Percentiles rank a stretch among this genome's conserved stretches.
Evolutionary conservation across 2,797 vertebrate species (phyloP).

Genomic region (Lemur catta): DNA sequence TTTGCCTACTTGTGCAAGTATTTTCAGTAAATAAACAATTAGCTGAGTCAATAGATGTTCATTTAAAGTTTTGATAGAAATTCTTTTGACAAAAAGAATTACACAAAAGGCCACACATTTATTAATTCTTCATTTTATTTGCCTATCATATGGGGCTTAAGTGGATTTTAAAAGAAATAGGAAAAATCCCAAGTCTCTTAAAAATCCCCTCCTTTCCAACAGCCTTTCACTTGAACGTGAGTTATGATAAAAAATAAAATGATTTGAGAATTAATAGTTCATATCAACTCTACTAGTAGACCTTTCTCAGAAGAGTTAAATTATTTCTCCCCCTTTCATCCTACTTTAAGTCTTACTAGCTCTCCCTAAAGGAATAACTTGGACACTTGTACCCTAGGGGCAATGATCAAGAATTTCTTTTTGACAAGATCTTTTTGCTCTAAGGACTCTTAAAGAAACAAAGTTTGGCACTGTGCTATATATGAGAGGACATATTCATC

Average conservation of each 20-base stretch:
- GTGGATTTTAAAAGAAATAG: not conserved
- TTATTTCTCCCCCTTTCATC: not conserved
- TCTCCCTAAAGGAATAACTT: not conserved
- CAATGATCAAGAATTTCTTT: not conserved
- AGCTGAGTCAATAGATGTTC: not conserved
- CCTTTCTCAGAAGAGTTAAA: not conserved
- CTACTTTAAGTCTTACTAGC: not conserved
- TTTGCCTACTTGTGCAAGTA: not conserved
- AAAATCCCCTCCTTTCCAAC: not conserved
- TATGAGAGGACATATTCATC: not conserved
- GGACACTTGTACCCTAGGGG: not conserved
- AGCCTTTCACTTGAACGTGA: not conserved
- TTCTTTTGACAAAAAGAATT: not conserved
- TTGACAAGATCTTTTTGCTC: constrained; percentile 6
- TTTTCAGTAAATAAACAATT: not conserved
- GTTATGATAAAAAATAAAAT: not conserved
- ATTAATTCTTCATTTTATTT: constrained; percentile 15
- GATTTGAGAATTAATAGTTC: constrained; percentile 12
- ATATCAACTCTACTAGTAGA: not conserved
- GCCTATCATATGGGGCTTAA: not conserved
- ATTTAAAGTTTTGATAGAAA: constrained; percentile 31
- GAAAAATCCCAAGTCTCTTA: not conserved
- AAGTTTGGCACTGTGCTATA: not conserved
- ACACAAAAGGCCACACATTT: not conserved
- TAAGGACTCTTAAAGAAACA: constrained; percentile 16